These are phyloP conservation scores for Anguilla obscura DNA, from an alignment of 2,797 vertebrate genomes.

Conservation along the genomic window DNA sequence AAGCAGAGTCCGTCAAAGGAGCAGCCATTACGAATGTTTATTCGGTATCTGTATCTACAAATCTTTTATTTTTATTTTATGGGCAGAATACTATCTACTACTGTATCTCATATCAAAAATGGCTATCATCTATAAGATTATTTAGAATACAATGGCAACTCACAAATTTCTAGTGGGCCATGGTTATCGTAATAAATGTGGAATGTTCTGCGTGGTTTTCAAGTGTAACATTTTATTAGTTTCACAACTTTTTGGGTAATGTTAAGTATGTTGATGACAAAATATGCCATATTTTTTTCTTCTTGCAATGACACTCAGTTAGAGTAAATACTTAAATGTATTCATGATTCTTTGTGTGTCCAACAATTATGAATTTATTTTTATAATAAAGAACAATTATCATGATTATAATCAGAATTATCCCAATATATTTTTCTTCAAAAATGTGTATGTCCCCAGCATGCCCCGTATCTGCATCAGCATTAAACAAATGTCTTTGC, in stretches of 20 bases:
- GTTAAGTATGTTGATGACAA: background rate
- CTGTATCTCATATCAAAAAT: conserved; percentile 11
- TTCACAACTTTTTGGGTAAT: background rate
- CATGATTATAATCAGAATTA: background rate
- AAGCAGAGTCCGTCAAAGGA: conserved; percentile 79
- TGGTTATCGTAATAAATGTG: background rate
- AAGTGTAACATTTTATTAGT: background rate
- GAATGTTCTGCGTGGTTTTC: background rate
- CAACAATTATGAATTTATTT: background rate
- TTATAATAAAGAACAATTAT: background rate
- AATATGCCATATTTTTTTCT: background rate
- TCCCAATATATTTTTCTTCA: background rate
- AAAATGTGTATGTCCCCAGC: background rate
- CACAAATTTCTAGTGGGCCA: conserved; percentile 62
- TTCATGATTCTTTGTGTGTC: background rate
- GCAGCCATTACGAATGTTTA: background rate
- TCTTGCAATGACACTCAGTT: background rate
- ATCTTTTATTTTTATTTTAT: background rate
- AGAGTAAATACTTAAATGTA: background rate
- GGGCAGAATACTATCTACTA: background rate
- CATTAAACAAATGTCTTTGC: no score
- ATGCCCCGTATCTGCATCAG: no score
- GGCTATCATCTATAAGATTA: background rate
- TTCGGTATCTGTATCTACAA: background rate
- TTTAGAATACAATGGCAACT: background rate